Evolutionary conservation across 2,113 vertebrate genomes (phyloP), one percentile per base, ranked within the genome.

Genomic region (Lagopus muta): DNA sequence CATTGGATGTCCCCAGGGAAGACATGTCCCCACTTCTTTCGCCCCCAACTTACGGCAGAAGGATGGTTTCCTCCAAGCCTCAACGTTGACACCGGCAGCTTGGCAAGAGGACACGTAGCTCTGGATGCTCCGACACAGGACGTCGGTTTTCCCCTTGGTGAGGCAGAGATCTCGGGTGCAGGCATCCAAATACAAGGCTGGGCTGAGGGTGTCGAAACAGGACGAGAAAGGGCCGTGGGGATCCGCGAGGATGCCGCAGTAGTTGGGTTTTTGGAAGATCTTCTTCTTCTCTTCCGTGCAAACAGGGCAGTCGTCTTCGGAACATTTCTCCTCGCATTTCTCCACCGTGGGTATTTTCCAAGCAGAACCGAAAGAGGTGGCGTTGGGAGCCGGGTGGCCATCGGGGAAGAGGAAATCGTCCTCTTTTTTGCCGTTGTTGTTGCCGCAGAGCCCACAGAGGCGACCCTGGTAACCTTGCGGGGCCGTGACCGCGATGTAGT

Each of bases 71-170:
- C 98, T 98, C 98, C 99, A 99, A 34, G 92, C 15, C 30, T 94
- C 62, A 2, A 98, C 83, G 1, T 82, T 6, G 7, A 96, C 96
- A 2, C 97, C 97, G 0, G 95, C 97, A 0, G 89, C 95, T 88
- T 99, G 98, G 88, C 99, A 99, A 13, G 94, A 88, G 0, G 96
- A 85, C 64, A 96, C 97, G 0, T 99, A 99, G 77, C 97, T 98
- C 10, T 98, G 98, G 67, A 99, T 79, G 66, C 94, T 97, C 91
- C 69, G 60, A 61, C 98, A 99, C n/a, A 99, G 97, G 36, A 96
- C 96, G 6, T 10, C 57, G 3, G 38, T 45, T 36, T 95, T 84
- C 17, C 95, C 97, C 0, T 79, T 11, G 0, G 74, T 45, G 11
- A 91, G 17, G 64, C 97, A 98, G 19, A 97, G 50, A 24, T 97